These are phyloP conservation scores for Mystacides longicornis DNA, from an alignment of 2,888 invertebrate genomes.

Conservation along the genomic window DNA sequence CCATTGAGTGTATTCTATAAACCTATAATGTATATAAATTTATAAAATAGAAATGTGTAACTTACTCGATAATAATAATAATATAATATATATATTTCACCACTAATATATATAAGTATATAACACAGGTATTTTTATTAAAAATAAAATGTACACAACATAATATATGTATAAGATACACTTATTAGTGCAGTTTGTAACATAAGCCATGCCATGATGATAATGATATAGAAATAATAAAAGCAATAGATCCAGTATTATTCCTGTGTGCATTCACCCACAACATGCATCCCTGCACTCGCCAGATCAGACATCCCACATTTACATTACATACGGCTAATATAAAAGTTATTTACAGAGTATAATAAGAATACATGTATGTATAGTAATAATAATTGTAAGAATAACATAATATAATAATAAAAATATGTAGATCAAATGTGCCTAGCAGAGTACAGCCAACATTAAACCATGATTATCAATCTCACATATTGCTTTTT, in stretches of 20 bases:
- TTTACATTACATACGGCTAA: background rate
- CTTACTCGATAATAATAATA: too few relatives aligned
- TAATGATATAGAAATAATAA: background rate
- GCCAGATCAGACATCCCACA: too few relatives aligned
- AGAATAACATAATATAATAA: background rate
- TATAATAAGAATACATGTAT: background rate
- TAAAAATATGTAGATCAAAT: background rate
- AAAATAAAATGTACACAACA: background rate
- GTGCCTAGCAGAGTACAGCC: background rate
- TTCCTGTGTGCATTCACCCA: background rate
- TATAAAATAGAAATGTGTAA: conserved; percentile 26
- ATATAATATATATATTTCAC: background rate
- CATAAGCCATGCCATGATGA: background rate
- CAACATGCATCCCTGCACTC: background rate
- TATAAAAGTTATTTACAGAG: conserved; percentile 1
- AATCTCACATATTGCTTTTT: background rate
- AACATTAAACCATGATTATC: background rate
- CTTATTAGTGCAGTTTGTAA: too few relatives aligned
- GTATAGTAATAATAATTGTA: too few relatives aligned
- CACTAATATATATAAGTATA: background rate
- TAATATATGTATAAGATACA: background rate
- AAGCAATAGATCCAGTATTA: background rate
- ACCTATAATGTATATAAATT: conserved; percentile 26
- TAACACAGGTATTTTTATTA: background rate
- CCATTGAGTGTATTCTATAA: too few relatives aligned